Conservation (phyloP, 35 echinoderm and acorn worm genomes). For the Heliocidaris tuberculata region DNA sequence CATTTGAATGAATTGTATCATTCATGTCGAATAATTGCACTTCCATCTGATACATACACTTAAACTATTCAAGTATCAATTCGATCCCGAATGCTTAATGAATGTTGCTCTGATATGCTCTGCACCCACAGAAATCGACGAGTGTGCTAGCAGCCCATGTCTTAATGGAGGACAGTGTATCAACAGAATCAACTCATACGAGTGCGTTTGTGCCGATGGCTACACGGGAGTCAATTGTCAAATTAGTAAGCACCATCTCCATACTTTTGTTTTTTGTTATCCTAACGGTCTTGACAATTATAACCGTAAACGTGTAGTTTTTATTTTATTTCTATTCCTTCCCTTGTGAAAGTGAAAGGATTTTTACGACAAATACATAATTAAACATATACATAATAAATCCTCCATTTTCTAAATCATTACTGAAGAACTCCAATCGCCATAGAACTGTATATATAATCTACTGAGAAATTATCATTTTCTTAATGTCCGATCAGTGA, state of each 20-base stretch:
- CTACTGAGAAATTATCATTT: no score
- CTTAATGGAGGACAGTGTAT: conserved; percentile 72
- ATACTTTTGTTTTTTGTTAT: not conserved
- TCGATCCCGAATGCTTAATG: no score
- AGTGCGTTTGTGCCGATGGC: conserved; percentile 58
- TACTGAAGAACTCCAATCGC: not conserved
- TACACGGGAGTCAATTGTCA: conserved; percentile 67
- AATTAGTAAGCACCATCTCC: conserved; percentile 46
- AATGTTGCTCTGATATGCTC: no score
- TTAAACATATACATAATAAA: not conserved
- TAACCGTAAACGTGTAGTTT: not conserved
- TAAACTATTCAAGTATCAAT: no score
- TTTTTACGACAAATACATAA: not conserved
- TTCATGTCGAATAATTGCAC: no score
- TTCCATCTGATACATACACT: no score
- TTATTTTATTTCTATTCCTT: not conserved
- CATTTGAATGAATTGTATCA: no score
- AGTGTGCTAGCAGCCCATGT: conserved; percentile 70
- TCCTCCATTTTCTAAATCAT: not conserved
- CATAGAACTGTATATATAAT: not conserved
- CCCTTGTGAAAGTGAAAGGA: no score
- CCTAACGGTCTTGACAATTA: not conserved
- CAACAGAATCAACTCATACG: conserved; percentile 61
- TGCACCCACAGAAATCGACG: conserved; percentile 76
- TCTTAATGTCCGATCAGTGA: no score